These are phyloP conservation scores for Tetrapedia diversipes DNA, from an alignment of 2,888 invertebrate genomes.

Conservation along the genomic window DNA sequence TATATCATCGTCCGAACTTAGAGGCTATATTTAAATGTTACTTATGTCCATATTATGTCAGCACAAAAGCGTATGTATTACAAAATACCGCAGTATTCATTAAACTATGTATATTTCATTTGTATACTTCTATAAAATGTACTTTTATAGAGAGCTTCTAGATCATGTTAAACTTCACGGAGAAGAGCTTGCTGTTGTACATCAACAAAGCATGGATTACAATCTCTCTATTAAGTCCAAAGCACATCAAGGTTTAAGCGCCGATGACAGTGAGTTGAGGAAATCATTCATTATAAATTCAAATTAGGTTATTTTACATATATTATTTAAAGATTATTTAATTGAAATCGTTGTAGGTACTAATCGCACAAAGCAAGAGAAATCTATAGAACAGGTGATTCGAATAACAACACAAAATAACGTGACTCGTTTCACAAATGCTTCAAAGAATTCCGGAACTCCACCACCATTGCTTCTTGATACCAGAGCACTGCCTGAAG, in stretches of 20 bases:
- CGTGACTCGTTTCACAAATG: slow-evolving; percentile 71
- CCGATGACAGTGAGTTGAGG: slow-evolving; percentile 65
- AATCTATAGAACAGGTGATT: slow-evolving; percentile 67
- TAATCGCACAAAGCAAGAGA: slow-evolving; percentile 62
- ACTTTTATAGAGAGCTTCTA: slow-evolving; percentile 73
- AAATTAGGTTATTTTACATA: background rate
- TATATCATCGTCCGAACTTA: slow-evolving; percentile 88
- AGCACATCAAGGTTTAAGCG: slow-evolving; percentile 42
- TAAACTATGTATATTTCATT: too few species aligned
- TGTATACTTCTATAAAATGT: background rate
- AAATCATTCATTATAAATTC: background rate
- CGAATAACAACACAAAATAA: slow-evolving; percentile 59
- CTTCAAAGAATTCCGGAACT: slow-evolving; percentile 69
- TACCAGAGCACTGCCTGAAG: slow-evolving; percentile 85
- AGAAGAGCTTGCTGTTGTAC: slow-evolving; percentile 79
- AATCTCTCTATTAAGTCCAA: slow-evolving; percentile 59
- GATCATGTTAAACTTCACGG: slow-evolving; percentile 79
- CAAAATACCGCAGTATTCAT: background rate
- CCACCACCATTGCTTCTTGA: slow-evolving; percentile 80
- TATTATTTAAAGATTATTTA: background rate
- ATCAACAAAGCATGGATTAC: slow-evolving; percentile 72
- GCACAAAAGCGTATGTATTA: slow-evolving; percentile 86
- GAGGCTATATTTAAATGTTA: slow-evolving; percentile 91
- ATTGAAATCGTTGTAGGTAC: slow-evolving; percentile 34
- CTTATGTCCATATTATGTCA: slow-evolving; percentile 91